Evolutionary conservation across 2,797 vertebrate species (phyloP).

Genomic region (Sebastes cheni): DNA sequence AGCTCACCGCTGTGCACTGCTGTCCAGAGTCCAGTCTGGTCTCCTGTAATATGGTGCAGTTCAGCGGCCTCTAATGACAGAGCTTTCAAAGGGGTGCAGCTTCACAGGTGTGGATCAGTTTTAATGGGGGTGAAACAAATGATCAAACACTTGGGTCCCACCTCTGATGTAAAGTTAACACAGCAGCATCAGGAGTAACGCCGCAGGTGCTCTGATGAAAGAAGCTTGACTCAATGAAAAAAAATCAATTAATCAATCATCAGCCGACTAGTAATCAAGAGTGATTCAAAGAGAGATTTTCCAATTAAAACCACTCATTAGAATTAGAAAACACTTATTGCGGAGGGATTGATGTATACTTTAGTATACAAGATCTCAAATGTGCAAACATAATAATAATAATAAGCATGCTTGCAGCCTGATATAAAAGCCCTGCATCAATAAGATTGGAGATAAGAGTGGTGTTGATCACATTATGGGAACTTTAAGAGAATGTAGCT

Average conservation of each 20-base stretch:
- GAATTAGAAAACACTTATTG: background rate
- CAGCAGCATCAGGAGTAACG: background rate
- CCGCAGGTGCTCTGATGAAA: background rate
- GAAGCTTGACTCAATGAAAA: background rate
- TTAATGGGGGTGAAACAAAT: background rate
- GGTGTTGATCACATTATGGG: background rate
- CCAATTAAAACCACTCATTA: background rate
- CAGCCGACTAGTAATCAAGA: background rate
- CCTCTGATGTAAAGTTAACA: background rate
- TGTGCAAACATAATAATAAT: background rate
- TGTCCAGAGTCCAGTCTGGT: background rate
- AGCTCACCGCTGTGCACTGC: background rate
- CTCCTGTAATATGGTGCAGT: background rate
- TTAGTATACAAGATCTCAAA: background rate
- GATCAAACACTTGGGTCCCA: background rate
- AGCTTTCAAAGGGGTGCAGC: background rate
- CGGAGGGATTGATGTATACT: background rate
- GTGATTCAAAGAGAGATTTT: background rate
- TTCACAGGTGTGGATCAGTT: background rate
- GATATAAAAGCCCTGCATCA: background rate
- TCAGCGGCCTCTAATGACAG: background rate
- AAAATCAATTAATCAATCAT: background rate
- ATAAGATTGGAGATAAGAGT: background rate
- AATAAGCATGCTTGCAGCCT: background rate
- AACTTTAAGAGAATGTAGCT: background rate